Percentiles rank a stretch among this genome's conserved stretches.
Conservation (phyloP, 92 coral and sea anemone genomes). For the Pocillopora meandrina region DNA sequence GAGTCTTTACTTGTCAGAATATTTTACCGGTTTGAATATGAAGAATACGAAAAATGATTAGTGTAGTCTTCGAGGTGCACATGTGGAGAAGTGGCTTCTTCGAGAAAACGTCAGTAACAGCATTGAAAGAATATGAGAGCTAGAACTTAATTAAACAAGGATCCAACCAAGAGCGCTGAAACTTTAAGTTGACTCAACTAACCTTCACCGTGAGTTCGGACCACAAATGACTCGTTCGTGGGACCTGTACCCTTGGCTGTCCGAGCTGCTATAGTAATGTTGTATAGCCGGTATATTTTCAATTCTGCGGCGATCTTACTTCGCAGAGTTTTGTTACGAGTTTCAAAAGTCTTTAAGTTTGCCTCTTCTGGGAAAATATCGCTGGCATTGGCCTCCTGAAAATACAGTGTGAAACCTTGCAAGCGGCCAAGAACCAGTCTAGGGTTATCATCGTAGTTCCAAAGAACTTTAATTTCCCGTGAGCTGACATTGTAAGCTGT, state of each 20-base stretch:
- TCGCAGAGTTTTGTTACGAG: not conserved
- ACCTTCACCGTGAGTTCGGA: conserved; percentile 77
- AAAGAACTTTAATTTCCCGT: conserved; percentile 31
- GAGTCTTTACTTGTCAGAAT: too few relatives aligned
- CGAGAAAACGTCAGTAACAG: too few relatives aligned
- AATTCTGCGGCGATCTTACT: not conserved
- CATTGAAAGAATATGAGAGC: too few relatives aligned
- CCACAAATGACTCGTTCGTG: conserved; percentile 46
- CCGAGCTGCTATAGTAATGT: conserved; percentile 57
- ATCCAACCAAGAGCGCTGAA: not conserved
- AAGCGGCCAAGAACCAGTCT: conserved; percentile 37
- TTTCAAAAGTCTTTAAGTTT: not conserved
- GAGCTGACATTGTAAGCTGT: conserved; percentile 55
- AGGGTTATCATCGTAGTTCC: conserved; percentile 48
- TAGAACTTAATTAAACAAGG: not conserved
- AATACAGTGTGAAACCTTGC: conserved; percentile 35
- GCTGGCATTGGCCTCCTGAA: conserved; percentile 1
- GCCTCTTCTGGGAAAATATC: conserved; percentile 28
- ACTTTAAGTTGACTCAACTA: not conserved
- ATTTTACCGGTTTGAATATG: too few relatives aligned
- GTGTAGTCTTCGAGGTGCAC: too few relatives aligned
- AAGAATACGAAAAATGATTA: too few relatives aligned
- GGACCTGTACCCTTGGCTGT: conserved; percentile 63
- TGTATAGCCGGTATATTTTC: conserved; percentile 40
- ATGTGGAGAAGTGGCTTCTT: too few relatives aligned